Percentiles rank a stretch among this genome's conserved stretches.
Conservation (phyloP, 2,888 invertebrate genomes). For the Acronicta aceris region DNA sequence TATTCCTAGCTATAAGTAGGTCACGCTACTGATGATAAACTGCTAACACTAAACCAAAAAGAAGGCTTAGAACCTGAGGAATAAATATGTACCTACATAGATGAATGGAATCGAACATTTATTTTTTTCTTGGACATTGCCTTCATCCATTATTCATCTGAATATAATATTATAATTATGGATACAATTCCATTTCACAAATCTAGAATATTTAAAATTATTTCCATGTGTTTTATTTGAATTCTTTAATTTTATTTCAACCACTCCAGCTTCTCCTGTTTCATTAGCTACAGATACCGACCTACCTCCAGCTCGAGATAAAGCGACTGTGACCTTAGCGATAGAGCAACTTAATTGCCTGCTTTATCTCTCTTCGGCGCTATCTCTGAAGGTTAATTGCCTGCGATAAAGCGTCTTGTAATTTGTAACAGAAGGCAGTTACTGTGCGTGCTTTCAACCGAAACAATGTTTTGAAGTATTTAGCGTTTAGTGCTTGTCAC, state of each 20-base stretch:
- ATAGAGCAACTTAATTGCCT: constrained; percentile 60
- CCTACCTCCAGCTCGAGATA: constrained; percentile 57
- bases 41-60: no score
- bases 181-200: not conserved
- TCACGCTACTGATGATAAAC: no score
- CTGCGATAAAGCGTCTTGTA: constrained; percentile 60
- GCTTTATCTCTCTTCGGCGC: constrained; percentile 56
- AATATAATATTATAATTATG: not conserved
- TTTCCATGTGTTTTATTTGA: not conserved
- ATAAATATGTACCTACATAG: no score
- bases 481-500: constrained; percentile 12
- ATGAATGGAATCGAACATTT: no score
- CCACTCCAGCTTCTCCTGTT: constrained; percentile 12
- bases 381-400: constrained; percentile 68
- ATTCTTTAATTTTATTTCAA: not conserved
- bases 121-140: not conserved
- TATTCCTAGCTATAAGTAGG: no score
- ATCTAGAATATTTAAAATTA: not conserved
- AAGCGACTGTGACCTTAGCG: constrained; percentile 62
- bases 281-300: constrained; percentile 40
- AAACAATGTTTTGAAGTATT: constrained; percentile 41
- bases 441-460: constrained; percentile 35
- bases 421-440: constrained; percentile 56
- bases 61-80: no score
- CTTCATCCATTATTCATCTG: not conserved